Conservation (phyloP, 2,797 vertebrate species). For the Podarcis siculus region DNA sequence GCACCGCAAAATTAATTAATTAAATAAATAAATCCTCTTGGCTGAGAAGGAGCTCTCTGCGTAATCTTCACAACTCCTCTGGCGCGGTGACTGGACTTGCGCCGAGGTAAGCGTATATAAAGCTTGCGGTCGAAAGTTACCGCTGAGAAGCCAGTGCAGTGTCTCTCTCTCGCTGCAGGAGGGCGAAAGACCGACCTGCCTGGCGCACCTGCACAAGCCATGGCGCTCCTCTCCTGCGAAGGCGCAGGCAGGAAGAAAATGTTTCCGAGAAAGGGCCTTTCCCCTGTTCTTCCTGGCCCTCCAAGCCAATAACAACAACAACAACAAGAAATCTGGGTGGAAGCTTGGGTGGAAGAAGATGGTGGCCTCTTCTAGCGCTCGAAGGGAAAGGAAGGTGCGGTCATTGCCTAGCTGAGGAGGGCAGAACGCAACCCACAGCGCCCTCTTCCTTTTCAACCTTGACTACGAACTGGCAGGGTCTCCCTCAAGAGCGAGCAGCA, state of each 20-base stretch:
- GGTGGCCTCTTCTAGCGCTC: conserved; percentile 18
- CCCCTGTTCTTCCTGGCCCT: neutral
- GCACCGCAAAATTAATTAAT: neutral
- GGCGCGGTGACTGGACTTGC: neutral
- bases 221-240: neutral
- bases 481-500: neutral
- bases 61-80: too few species aligned
- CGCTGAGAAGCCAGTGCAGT: neutral
- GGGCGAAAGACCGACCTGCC: neutral
- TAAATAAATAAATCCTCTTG: neutral
- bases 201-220: neutral
- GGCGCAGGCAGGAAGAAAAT: neutral
- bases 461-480: neutral
- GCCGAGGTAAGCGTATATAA: neutral
- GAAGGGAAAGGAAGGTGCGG: conserved; percentile 32
- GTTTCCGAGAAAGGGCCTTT: neutral
- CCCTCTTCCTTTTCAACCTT: conserved; percentile 30
- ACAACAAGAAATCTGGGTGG: neutral
- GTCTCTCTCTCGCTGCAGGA: neutral
- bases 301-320: neutral
- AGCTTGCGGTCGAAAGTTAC: neutral
- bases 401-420: neutral
- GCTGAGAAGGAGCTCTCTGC: neutral
- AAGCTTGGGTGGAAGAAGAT: neutral
- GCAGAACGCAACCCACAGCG: conserved; percentile 12